These are phyloP conservation scores for Eubucco bourcierii DNA, from an alignment of 2,113 vertebrate genomes.

Conservation along the genomic window DNA sequence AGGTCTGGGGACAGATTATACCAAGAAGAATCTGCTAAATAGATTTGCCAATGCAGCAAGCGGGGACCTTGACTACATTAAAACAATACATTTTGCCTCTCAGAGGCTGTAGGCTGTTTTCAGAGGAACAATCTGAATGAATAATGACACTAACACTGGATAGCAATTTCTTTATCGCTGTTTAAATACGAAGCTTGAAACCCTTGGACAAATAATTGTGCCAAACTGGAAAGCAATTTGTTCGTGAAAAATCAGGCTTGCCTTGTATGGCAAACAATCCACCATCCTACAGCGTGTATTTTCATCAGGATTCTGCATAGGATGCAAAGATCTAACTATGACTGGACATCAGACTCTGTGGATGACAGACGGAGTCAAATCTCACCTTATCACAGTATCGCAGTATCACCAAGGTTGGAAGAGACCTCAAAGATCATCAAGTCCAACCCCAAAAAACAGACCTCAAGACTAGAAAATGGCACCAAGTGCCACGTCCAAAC, in stretches of 20 bases:
- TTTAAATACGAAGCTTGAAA: slow-evolving; percentile 61
- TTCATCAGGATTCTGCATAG: slow-evolving; percentile 1
- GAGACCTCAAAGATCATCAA: too few relatives aligned
- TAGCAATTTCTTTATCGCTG: slow-evolving; percentile 68
- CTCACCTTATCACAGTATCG: not conserved
- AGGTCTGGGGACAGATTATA: slow-evolving; percentile 83
- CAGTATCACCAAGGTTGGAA: too few relatives aligned
- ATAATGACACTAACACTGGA: slow-evolving; percentile 65
- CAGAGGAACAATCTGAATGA: slow-evolving; percentile 75
- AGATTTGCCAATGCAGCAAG: slow-evolving; percentile 76
- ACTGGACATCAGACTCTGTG: slow-evolving; percentile 56
- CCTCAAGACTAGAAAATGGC: too few relatives aligned
- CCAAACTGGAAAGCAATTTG: slow-evolving; percentile 47
- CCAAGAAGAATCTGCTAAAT: slow-evolving; percentile 80
- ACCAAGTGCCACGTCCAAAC: too few relatives aligned
- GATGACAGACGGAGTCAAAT: slow-evolving; percentile 40
- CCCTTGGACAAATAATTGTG: slow-evolving; percentile 40
- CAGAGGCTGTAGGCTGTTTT: slow-evolving; percentile 78
- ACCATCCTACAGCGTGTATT: not conserved
- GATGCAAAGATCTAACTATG: slow-evolving; percentile 38
- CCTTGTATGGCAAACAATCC: slow-evolving; percentile 29
- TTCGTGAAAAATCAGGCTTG: slow-evolving; percentile 48
- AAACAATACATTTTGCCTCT: slow-evolving; percentile 75
- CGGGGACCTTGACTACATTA: slow-evolving; percentile 75
- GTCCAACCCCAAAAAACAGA: too few relatives aligned